A percentile compares a stretch with the other conserved stretches of the same genome.
phyloP scores from a whole-genome alignment of 1,140 invertebrate genomes.

The Mactra quadrangularis region DNA sequence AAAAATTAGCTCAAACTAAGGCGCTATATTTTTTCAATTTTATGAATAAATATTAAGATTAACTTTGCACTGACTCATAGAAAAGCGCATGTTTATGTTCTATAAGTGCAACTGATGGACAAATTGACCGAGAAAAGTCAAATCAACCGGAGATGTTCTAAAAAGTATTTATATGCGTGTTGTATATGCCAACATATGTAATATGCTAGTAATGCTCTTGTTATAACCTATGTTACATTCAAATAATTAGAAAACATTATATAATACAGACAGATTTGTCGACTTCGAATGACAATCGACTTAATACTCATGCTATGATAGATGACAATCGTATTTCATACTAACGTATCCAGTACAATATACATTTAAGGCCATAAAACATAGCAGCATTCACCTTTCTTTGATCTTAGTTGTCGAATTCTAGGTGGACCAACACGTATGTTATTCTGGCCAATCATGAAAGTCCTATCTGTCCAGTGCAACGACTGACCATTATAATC shows the following conservation, averaged over 20 bases:
- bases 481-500: constrained; percentile 59
- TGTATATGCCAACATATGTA: no score
- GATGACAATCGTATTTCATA: no score
- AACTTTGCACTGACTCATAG: not conserved
- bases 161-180: not conserved
- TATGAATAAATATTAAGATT: not conserved
- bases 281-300: no score
- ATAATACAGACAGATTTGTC: no score
- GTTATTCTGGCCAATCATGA: constrained; percentile 62
- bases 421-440: constrained; percentile 65
- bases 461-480: constrained; percentile 39
- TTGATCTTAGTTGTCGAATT: constrained; percentile 67
- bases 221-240: no score
- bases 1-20: not conserved
- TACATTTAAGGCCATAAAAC: no score
- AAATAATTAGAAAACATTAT: no score
- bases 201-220: no score
- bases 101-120: not conserved
- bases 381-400: constrained; percentile 56
- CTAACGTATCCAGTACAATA: no score
- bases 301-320: no score
- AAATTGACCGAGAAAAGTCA: not conserved
- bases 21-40: not conserved
- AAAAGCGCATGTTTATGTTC: no score
- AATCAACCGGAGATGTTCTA: not conserved